Evolutionary conservation across 1,140 invertebrate genomes (phyloP).

Genomic region (Caligus rogercresseyi): DNA sequence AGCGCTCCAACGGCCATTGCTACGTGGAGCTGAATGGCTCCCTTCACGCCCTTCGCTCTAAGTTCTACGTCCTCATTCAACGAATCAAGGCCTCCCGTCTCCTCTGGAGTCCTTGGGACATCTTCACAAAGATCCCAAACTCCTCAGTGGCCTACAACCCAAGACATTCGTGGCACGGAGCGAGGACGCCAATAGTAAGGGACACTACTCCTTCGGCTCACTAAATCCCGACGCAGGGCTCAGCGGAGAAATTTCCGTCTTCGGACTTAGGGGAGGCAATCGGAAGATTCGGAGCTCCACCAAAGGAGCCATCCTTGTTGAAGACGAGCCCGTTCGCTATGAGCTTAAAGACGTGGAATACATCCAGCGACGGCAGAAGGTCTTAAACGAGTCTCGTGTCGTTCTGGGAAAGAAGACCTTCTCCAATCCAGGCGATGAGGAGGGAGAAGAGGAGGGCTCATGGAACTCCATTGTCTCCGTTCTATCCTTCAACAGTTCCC

Average conservation of each 20-base stretch:
- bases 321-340: background rate
- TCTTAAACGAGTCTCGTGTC: background rate
- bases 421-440: background rate
- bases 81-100: background rate
- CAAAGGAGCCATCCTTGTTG: background rate
- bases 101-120: background rate
- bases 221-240: background rate
- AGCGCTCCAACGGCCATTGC: background rate
- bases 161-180: background rate
- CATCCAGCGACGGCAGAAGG: background rate
- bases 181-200: background rate
- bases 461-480: background rate
- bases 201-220: background rate
- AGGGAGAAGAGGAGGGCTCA: background rate
- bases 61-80: background rate
- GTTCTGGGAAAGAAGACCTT: background rate
- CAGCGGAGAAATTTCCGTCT: background rate
- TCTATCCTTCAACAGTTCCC: background rate
- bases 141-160: background rate
- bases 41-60: background rate
- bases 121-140: background rate
- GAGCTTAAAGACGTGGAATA: background rate
- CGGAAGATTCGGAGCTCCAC: background rate
- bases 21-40: background rate
- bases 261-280: background rate